These are phyloP conservation scores for Sciurus carolinensis DNA, from an alignment of 2,797 vertebrate genomes.

Conservation along the genomic window DNA sequence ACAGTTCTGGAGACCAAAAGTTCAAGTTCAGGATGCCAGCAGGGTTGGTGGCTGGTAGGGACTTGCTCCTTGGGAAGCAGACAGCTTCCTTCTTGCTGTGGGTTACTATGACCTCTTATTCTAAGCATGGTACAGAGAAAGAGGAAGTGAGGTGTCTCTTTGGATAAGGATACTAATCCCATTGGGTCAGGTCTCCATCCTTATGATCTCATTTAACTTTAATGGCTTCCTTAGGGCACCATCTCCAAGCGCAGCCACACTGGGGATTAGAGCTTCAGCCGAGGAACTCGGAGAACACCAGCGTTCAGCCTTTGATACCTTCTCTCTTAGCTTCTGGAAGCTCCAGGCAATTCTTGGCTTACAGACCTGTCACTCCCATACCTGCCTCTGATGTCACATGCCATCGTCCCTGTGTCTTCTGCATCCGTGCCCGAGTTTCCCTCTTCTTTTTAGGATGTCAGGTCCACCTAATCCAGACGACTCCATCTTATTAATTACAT, in stretches of 20 bases:
- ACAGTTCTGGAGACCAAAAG: no score
- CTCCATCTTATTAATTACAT: background rate
- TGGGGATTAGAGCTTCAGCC: no score
- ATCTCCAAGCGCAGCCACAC: no score
- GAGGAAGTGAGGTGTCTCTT: background rate
- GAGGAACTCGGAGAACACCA: no score
- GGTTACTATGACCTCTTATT: background rate
- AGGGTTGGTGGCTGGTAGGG: background rate
- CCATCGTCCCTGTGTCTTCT: background rate
- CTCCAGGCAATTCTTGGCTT: no score
- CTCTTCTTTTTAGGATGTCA: background rate
- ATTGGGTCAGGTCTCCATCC: no score
- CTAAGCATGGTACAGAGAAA: background rate
- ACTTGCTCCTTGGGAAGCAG: background rate
- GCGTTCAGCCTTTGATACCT: background rate
- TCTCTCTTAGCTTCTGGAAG: background rate
- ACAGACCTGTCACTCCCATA: no score
- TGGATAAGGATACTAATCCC: background rate
- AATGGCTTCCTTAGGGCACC: no score
- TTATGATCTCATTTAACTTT: no score
- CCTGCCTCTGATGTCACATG: no score
- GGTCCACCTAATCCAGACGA: background rate
- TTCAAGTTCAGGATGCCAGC: no score
- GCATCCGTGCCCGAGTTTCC: background rate
- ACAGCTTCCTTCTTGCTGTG: background rate